Evolutionary conservation across 2,888 invertebrate species (phyloP), one percentile per base, ranked within the genome.

Genomic region (Lasioglossum morio): DNA sequence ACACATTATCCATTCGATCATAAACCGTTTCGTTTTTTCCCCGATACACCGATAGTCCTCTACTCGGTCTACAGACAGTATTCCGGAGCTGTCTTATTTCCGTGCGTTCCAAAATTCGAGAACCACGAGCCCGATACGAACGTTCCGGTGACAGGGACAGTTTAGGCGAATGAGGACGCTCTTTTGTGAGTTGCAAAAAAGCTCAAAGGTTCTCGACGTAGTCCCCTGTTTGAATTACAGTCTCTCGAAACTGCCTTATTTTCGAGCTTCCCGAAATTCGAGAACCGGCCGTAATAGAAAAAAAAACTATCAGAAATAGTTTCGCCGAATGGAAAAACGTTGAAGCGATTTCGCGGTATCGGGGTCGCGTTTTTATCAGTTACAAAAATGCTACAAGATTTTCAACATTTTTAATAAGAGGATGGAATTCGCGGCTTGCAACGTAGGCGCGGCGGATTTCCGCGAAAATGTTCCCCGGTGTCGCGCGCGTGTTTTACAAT

Each of bases 401-500:
- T 69, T 40, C 53, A 53, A 53, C 53, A 53, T 53, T 53, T 53
- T 53, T 69, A 69, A 69, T 37, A 69, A 40, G 37, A 69, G 69
- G 37, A 37, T 34, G 69, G 37, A 69, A 34, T 69, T 69, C 69
- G 69, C 34, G 69, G 34, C 34, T 37, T 30, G 30, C 66, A 30
- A 16, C 19, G 30, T 19, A 66, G 66, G 30, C 30, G 8, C 34
- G 3, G 10, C 23, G 69, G 23, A 37, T 69, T 69, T 69, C 69
- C 69, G 69, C 12, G 37, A 37, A 69, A 69, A 37, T 69, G 69
- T 40, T 63, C 48, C 14, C n/a, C 34, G 75, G 80, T 60, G 46
- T 23, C 40, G 46, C 27, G 60, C 37, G 40, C 60, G 60, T n/a
- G 37, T 82, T 80, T 34, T n/a, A 74, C 46, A 48, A 70, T 84